Conservation (phyloP, 2,888 invertebrate species). For the Villa cingulata region DNA sequence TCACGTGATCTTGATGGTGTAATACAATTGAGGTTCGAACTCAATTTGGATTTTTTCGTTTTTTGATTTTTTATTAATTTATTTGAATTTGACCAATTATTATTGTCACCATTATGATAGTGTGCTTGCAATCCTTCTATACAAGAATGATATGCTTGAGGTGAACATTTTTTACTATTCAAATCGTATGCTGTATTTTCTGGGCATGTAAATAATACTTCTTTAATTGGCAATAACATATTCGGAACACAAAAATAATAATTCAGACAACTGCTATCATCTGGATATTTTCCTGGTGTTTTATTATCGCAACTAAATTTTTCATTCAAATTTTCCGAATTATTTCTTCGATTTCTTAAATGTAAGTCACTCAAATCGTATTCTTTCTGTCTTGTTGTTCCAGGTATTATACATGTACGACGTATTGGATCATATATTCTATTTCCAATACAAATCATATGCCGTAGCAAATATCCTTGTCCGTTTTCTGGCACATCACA, state of each 20-base stretch:
- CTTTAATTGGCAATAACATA: conserved; percentile 11
- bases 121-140: conserved; percentile 6
- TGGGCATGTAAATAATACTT: conserved; percentile 14
- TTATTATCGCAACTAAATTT: conserved; percentile 7
- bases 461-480: conserved; percentile 11
- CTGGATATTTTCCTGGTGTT: conserved; percentile 14
- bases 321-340: background rate
- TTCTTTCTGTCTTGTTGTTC: conserved; percentile 11
- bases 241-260: conserved; percentile 16
- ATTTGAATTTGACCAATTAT: background rate
- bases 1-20: conserved; percentile 15
- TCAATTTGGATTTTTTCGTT: background rate
- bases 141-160: conserved; percentile 5
- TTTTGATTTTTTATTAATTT: too few relatives aligned
- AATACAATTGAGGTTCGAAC: conserved; percentile 4
- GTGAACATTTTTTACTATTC: conserved; percentile 8
- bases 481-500: conserved; percentile 16
- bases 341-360: background rate
- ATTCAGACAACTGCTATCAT: conserved; percentile 12
- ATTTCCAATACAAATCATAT: conserved; percentile 15
- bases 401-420: conserved; percentile 14
- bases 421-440: conserved; percentile 13
- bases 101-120: background rate
- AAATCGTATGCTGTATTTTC: conserved; percentile 13
- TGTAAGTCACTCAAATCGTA: background rate